Conservation (phyloP, 2,113 vertebrate genomes). For the Chionomys nivalis region DNA sequence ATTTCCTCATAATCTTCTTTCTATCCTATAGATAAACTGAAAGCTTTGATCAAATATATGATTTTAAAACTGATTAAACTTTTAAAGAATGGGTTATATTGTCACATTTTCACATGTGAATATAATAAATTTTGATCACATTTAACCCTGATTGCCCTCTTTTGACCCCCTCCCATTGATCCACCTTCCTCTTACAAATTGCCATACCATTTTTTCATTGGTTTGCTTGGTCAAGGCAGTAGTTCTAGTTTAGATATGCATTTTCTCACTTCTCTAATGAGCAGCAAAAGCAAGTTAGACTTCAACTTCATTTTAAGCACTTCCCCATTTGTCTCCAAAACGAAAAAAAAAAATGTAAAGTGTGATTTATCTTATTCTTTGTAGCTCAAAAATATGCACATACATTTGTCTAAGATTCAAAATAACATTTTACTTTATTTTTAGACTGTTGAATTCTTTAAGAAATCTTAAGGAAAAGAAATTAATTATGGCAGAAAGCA, state of each 20-base stretch:
- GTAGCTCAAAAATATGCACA: slow-evolving; percentile 14
- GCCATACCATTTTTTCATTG: neutral
- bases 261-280: slow-evolving; percentile 44
- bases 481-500: neutral
- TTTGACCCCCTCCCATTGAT: neutral
- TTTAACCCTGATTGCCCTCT: neutral
- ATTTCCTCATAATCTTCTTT: neutral
- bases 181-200: neutral
- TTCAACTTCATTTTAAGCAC: neutral
- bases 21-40: neutral
- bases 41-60: neutral
- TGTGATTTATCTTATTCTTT: neutral
- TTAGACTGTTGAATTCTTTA: neutral
- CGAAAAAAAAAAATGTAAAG: slow-evolving; percentile 2
- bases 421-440: neutral
- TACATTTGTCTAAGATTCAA: neutral
- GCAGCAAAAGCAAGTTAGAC: neutral
- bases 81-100: neutral
- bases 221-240: neutral
- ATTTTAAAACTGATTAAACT: slow-evolving; percentile 1
- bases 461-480: neutral
- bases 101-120: neutral
- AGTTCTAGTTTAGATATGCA: neutral
- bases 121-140: neutral
- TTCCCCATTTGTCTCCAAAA: neutral